Evolutionary conservation across 2,113 vertebrate species (phyloP).

Genomic region (Apodemus speciosus): DNA sequence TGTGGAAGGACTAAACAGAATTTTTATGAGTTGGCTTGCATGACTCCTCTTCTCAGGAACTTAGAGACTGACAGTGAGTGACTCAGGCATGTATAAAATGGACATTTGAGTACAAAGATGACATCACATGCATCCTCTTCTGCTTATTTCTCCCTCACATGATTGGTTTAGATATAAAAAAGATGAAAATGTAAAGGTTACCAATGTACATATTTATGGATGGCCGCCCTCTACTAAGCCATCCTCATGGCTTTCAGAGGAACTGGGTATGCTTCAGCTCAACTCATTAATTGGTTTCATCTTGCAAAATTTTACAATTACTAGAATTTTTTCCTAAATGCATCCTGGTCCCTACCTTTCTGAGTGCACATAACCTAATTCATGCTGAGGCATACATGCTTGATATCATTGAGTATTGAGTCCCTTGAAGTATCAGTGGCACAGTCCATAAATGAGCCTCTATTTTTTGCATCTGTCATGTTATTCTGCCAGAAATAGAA

Average conservation of each 20-base stretch:
- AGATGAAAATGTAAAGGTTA: constrained; percentile 7
- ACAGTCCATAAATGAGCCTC: neutral
- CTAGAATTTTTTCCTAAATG: constrained; percentile 20
- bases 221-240: neutral
- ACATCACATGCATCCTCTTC: neutral
- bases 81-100: constrained; percentile 8
- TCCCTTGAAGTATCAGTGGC: neutral
- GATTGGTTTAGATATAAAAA: constrained; percentile 38
- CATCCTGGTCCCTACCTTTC: neutral
- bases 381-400: neutral
- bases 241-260: neutral
- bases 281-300: neutral
- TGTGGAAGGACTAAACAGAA: neutral
- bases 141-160: neutral
- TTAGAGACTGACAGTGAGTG: neutral
- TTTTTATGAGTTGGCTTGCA: neutral
- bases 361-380: neutral
- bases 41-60: neutral
- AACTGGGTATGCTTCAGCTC: neutral
- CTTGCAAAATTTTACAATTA: neutral
- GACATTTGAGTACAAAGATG: neutral
- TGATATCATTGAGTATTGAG: neutral
- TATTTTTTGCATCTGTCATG: neutral
- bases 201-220: neutral
- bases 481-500: neutral